Evolutionary conservation across 2,888 invertebrate species (phyloP), one percentile per base, ranked within the genome.

Genomic region (Sinotaia quadrata): DNA sequence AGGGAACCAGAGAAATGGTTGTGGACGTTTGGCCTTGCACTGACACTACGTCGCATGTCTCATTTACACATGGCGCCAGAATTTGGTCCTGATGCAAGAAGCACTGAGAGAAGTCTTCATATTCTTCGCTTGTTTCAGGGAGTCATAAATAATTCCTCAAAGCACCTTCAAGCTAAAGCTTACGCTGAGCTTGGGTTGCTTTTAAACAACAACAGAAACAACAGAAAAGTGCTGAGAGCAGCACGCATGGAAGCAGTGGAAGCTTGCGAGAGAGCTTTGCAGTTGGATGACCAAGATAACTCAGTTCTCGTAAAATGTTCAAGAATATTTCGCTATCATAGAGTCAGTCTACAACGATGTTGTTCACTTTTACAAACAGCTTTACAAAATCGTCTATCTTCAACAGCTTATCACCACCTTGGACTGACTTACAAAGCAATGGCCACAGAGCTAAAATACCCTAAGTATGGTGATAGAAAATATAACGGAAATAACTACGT

Each of bases 1-100:
- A 37, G n/a, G 21, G 41, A 51, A 2, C 63, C 63, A 34, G 63
- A 63, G 36, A 36, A 54, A 27, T 63, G 63, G 63, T 10, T 54
- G 41, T 63, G 63, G 63, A 63, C 29, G 41, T 63, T 63, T 54
- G 63, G 63, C 31, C 10, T 54, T 8, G 63, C 54, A 21, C n/a
- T 63, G 29, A 41, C 52, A 15, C n/a, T 54, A 10, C 33, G 63
- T 12, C 27, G 63, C 21, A n/a, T n/a, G n/a, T n/a, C n/a, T n/a
- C n/a, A n/a, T n/a, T n/a, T n/a, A n/a, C n/a, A n/a, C n/a, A n/a
- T n/a, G n/a, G n/a, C n/a, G n/a, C n/a, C n/a, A n/a, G n/a, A n/a
- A n/a, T n/a, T n/a, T n/a, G n/a, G n/a, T n/a, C 31, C 18, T 27
- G 18, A n/a, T 3, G 31, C 7, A n/a, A 4, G 2, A n/a, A 4